Conservation (phyloP, 2,113 vertebrate species). For the Cyprinodon tularosa region DNA sequence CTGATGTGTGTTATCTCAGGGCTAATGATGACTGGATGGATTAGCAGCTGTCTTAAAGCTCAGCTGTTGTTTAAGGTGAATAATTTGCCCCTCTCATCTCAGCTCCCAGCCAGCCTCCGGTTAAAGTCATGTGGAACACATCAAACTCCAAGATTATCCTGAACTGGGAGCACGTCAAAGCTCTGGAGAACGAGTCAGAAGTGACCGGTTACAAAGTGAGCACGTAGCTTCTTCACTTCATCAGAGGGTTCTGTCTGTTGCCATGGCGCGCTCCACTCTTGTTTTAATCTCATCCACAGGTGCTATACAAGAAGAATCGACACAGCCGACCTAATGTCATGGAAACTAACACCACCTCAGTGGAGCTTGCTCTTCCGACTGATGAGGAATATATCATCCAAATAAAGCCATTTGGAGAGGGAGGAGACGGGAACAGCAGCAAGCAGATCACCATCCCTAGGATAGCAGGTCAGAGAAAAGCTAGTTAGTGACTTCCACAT, state of each 20-base stretch:
- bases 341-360: slow-evolving; percentile 93
- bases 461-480: slow-evolving; percentile 78
- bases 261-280: neutral
- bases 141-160: slow-evolving; percentile 96
- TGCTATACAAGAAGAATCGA: slow-evolving; percentile 91
- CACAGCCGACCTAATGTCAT: slow-evolving; percentile 89
- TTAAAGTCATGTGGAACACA: slow-evolving; percentile 95
- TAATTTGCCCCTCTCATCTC: slow-evolving; percentile 29
- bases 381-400: slow-evolving; percentile 95
- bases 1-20: too few relatives aligned
- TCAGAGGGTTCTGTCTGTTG: slow-evolving; percentile 24
- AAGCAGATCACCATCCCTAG: slow-evolving; percentile 95
- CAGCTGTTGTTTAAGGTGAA: slow-evolving; percentile 16
- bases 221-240: neutral
- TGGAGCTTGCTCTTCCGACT: slow-evolving; percentile 91
- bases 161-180: slow-evolving; percentile 98
- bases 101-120: slow-evolving; percentile 95
- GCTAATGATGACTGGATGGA: neutral
- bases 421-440: slow-evolving; percentile 95
- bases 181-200: slow-evolving; percentile 96
- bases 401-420: slow-evolving; percentile 94
- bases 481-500: slow-evolving; percentile 38
- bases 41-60: neutral
- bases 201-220: slow-evolving; percentile 98
- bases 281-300: slow-evolving; percentile 72